Evolutionary conservation across 2,888 invertebrate species (phyloP), one percentile per base, ranked within the genome.

Genomic region (Agriopis marginaria): DNA sequence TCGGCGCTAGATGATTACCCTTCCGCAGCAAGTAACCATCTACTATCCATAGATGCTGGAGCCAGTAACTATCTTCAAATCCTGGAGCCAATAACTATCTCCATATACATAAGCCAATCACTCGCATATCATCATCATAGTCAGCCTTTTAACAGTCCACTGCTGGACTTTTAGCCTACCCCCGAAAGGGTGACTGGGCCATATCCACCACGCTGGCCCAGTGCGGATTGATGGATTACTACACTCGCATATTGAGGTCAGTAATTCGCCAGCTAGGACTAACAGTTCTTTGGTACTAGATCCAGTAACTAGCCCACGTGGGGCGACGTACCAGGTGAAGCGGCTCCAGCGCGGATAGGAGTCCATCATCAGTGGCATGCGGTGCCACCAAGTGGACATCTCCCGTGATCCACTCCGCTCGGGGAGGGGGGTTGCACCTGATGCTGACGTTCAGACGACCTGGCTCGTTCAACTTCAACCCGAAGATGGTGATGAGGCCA

Each of bases 361-460:
- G 60, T 62, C 65, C 83, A 6, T 85, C 82, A 0, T 85, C 86
- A 0, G 82, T 83, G 1, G 70, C 81, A 11, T 61, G 69, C 0
- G 82, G 83, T 0, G 90, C 86, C 0, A 49, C 42, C 3, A 92
- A 70, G 0, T 77, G 72, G 40, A 81, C 70, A 58, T 95, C 95
- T 17, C 95, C 95, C 7, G 97, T 89, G 7, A 90, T 92, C 97
- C 97, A 98, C 76, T 95, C 95, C 47, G 96, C 95, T n/a, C 80
- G 82, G 0, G 97, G 97, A 61, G 92, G 91, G 0, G 98, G 97
- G 88, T 97, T 96, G 12, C 97, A 95, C 5, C 96, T 93, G 40
- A 97, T 94, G 0, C 96, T 96, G n/a, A 97, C 95, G 74, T 96
- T 96, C 63, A 98, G 95, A 3, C 95, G 92, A 0, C 97, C 97